phyloP scores from a whole-genome alignment of 1,140 invertebrate species.

The Teleogryllus occipitalis region DNA sequence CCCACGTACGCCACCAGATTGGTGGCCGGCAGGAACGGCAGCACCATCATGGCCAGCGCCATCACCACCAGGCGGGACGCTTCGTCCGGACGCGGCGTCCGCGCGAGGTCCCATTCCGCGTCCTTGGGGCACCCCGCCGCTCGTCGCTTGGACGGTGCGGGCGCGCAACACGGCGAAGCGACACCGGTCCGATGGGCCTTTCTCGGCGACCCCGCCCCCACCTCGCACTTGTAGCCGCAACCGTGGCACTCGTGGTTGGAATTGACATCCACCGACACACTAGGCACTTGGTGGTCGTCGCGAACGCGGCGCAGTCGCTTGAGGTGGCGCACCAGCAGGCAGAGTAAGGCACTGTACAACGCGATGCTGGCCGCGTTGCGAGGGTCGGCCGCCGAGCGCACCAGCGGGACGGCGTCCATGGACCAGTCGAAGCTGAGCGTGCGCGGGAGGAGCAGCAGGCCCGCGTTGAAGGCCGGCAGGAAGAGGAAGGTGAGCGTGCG shows the following conservation, averaged over 20 bases:
- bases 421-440: conserved; percentile 91
- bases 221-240: neutral
- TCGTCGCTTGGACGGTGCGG: neutral
- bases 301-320: neutral
- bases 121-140: neutral
- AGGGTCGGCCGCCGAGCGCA: conserved; percentile 60
- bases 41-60: conserved; percentile 41
- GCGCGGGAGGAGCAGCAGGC: conserved; percentile 70
- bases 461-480: conserved; percentile 78
- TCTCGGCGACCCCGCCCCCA: neutral
- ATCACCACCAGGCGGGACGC: neutral
- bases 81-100: too few species aligned
- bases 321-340: neutral
- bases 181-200: neutral
- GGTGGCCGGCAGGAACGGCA: conserved; percentile 89
- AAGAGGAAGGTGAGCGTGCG: conserved; percentile 78
- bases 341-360: conserved; percentile 49
- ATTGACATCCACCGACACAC: neutral
- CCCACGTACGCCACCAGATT: conserved; percentile 94
- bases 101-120: too few species aligned
- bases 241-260: neutral
- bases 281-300: neutral
- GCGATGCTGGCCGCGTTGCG: conserved; percentile 61
- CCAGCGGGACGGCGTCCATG: conserved; percentile 82
- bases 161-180: neutral